A percentile compares a stretch with the other conserved stretches of the same genome.
Evolutionary conservation across 2,113 vertebrate genomes (phyloP).

Genomic region (Anseranas semipalmata): DNA sequence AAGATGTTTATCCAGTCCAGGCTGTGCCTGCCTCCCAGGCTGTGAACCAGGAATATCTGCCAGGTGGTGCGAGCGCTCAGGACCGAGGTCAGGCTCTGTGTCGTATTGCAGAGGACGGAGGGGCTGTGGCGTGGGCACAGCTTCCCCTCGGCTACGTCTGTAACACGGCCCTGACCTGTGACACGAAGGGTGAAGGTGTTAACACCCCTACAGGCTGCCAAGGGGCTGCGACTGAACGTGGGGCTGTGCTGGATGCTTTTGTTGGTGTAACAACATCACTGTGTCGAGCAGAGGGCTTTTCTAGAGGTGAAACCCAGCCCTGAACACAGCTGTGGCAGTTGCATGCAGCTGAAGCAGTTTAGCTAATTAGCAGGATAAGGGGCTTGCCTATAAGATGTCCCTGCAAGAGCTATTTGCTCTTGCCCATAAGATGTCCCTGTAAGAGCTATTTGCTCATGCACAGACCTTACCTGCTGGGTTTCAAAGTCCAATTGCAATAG

Average conservation of each 20-base stretch:
- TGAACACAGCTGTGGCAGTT: fast-evolving
- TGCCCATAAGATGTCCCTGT: not conserved
- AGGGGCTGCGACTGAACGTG: not conserved
- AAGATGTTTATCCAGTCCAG: fast-evolving
- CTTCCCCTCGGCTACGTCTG: not conserved
- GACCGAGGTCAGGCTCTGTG: not conserved
- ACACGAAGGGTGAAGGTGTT: not conserved
- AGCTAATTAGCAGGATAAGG: not conserved
- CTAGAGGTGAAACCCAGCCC: not conserved
- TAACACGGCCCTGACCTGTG: not conserved
- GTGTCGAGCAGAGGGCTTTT: not conserved
- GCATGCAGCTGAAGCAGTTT: not conserved
- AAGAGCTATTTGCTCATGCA: not conserved
- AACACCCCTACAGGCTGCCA: fast-evolving
- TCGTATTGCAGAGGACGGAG: not conserved
- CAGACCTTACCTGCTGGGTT: not conserved
- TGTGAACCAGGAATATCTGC: not conserved
- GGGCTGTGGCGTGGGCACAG: not conserved
- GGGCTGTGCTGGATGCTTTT: not conserved
- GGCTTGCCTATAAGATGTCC: not conserved
- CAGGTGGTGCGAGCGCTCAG: not conserved
- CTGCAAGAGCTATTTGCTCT: not conserved
- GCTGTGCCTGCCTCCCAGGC: not conserved
- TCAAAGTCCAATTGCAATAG: not conserved
- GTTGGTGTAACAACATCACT: not conserved